Evolutionary conservation across 2,888 invertebrate genomes (phyloP).

Genomic region (Baccha elongata): DNA sequence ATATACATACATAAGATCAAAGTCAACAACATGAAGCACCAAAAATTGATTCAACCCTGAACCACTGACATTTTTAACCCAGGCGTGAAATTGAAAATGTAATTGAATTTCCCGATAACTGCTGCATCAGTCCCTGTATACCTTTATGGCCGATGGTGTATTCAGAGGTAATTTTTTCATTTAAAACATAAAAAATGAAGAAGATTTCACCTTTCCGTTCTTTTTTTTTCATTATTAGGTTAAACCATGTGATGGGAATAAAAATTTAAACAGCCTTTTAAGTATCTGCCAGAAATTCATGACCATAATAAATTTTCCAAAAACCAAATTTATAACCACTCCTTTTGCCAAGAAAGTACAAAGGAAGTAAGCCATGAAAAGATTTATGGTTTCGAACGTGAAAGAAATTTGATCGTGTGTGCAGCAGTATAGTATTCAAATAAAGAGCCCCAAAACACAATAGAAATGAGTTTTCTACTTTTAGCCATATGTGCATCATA

Average conservation of each 20-base stretch:
- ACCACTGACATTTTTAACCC: constrained; percentile 31
- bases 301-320: constrained; percentile 29
- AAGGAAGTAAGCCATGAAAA: constrained; percentile 10
- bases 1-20: background rate
- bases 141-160: background rate
- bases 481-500: background rate
- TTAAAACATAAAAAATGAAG: background rate
- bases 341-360: background rate
- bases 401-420: background rate
- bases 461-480: background rate
- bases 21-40: constrained; percentile 14
- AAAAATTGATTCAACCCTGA: constrained; percentile 54
- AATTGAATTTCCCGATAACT: constrained; percentile 55
- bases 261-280: constrained; percentile 1
- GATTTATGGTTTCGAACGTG: constrained; percentile 25
- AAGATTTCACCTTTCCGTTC: background rate
- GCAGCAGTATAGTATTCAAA: background rate
- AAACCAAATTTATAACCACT: constrained; percentile 6
- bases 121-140: background rate
- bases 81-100: constrained; percentile 60
- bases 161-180: constrained; percentile 7
- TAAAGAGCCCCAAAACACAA: constrained; percentile 20
- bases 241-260: background rate
- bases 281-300: background rate
- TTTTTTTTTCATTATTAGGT: constrained; percentile 1